Evolutionary conservation across 1,140 invertebrate genomes (phyloP).

Genomic region (Zeugodacus cucurbitae): DNA sequence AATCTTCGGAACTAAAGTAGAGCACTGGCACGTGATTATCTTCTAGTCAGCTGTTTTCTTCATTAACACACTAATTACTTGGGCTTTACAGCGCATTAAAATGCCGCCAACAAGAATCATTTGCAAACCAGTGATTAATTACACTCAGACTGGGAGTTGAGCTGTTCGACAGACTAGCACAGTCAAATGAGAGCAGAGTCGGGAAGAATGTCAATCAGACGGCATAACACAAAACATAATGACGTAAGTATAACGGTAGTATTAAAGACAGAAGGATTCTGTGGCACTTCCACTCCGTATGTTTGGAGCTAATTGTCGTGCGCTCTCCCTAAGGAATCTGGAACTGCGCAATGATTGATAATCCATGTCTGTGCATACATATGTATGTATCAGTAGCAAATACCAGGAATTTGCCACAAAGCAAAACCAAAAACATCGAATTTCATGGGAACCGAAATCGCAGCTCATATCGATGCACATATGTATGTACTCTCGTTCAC

Average conservation of each 20-base stretch:
- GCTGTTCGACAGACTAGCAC: neutral
- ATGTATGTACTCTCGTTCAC: neutral
- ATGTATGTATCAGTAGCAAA: neutral
- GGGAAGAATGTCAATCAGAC: neutral
- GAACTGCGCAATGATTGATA: conserved; percentile 1
- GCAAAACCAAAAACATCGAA: neutral
- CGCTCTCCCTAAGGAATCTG: neutral
- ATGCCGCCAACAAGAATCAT: neutral
- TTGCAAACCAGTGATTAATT: conserved; percentile 17
- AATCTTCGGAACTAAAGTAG: too few species aligned
- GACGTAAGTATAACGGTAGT: neutral
- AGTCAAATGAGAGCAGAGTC: neutral
- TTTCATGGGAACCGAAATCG: neutral
- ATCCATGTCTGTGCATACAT: neutral
- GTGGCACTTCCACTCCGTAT: neutral
- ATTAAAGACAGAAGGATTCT: too few species aligned
- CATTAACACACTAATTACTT: neutral
- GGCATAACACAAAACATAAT: neutral
- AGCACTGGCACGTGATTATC: neutral
- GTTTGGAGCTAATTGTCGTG: neutral
- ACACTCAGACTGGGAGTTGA: neutral
- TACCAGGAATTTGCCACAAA: neutral
- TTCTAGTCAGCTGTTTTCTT: neutral
- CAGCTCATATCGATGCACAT: neutral
- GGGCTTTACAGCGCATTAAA: neutral